phyloP scores from a whole-genome alignment of 2,888 invertebrate genomes.

The Drosophila macrospina region DNA sequence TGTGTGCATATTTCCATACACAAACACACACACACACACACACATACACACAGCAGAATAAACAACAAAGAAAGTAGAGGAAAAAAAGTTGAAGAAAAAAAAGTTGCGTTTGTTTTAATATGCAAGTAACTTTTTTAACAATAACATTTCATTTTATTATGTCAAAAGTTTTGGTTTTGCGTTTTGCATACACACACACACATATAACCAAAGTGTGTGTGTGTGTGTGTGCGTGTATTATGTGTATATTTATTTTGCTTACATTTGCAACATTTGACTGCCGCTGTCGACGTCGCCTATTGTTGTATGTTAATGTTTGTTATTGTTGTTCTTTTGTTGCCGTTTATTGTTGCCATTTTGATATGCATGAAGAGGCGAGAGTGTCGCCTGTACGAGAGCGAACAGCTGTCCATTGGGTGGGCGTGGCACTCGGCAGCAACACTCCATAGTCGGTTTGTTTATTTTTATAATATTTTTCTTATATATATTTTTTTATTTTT shows the following conservation, averaged over 20 bases:
- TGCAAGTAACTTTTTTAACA: constrained; percentile 81
- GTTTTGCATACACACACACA: constrained; percentile 46
- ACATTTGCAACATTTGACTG: constrained; percentile 80
- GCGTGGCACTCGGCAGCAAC: constrained; percentile 46
- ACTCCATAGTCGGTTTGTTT: constrained; percentile 21
- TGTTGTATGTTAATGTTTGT: constrained; percentile 80
- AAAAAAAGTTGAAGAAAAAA: constrained; percentile 35
- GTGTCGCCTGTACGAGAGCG: constrained; percentile 26
- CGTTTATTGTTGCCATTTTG: constrained; percentile 79
- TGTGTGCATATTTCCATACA: constrained; percentile 52
- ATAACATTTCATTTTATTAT: constrained; percentile 82
- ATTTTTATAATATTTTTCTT: constrained; percentile 27
- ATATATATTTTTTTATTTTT: constrained; percentile 17
- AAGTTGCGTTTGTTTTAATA: constrained; percentile 80
- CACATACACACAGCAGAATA: constrained; percentile 29
- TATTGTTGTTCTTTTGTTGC: constrained; percentile 80
- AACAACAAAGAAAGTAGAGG: constrained; percentile 18
- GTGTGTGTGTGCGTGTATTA: constrained; percentile 26
- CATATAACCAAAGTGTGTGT: constrained; percentile 11
- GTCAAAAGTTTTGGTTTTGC: constrained; percentile 80
- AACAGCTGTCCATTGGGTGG: constrained; percentile 44
- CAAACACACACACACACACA: constrained; percentile 35
- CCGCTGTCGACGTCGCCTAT: constrained; percentile 60
- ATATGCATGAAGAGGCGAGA: constrained; percentile 74
- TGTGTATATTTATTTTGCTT: constrained; percentile 72